These are phyloP conservation scores for Panzeria rudis DNA, from an alignment of 2,888 invertebrate species.

Conservation along the genomic window DNA sequence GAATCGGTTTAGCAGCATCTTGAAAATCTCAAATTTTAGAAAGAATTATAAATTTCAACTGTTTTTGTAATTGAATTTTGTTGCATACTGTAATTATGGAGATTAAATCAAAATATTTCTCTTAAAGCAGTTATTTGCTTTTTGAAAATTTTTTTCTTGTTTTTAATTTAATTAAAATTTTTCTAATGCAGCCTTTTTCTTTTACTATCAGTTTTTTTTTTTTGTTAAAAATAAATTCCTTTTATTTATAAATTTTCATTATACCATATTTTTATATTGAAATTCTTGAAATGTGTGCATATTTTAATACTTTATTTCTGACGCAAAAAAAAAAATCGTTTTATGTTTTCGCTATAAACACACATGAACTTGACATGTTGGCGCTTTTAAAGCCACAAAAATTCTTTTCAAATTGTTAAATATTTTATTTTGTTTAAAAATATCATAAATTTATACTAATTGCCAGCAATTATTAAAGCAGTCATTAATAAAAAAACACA, in stretches of 20 bases:
- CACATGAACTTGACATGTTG: slow-evolving; percentile 47
- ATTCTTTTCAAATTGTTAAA: slow-evolving; percentile 7
- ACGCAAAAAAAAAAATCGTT: neutral
- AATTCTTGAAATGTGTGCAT: neutral
- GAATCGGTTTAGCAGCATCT: too few relatives aligned
- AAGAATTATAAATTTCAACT: too few relatives aligned
- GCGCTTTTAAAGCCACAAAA: slow-evolving; percentile 9
- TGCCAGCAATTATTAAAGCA: slow-evolving; percentile 25
- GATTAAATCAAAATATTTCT: too few relatives aligned
- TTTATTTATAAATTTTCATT: neutral
- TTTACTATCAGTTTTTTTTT: neutral
- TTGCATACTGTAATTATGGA: too few relatives aligned
- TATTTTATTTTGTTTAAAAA: neutral
- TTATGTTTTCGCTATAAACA: slow-evolving; percentile 19
- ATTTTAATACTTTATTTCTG: neutral
- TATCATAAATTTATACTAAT: slow-evolving; percentile 19
- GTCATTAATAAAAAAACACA: neutral
- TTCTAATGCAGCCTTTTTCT: neutral
- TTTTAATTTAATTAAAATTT: neutral
- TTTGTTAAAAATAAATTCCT: neutral
- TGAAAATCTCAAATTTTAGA: too few relatives aligned
- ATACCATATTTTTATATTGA: neutral
- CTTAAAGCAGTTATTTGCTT: too few relatives aligned
- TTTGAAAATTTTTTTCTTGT: neutral
- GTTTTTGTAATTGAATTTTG: too few relatives aligned